Evolutionary conservation across 2,888 invertebrate genomes (phyloP), one percentile per base, ranked within the genome.

Genomic region (Orthonychiurus folsomi): DNA sequence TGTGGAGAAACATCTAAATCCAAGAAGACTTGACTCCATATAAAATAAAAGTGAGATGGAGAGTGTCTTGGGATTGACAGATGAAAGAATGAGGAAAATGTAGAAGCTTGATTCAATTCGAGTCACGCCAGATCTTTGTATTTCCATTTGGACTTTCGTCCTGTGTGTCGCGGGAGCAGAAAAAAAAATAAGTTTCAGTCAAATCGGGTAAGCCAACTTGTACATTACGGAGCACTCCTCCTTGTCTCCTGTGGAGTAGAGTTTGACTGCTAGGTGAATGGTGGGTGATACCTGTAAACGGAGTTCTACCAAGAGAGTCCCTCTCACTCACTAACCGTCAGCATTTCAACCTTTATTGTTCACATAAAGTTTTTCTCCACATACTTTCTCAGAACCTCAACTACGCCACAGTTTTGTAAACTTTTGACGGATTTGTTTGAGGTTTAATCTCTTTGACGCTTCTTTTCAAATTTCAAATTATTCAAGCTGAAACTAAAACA

Each of bases 21-120:
- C 37, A 37, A 37, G 15, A 15, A 37, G 37, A 37, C 37, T 37
- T 37, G 21, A 52, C 20, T 52, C 21, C 52, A 52, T 21, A 52
- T 52, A 52, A 20, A 52, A 52, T 52, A 52, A 52, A 52, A 52
- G 52, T 52, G 52, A 21, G 24, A 52, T 52, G 24, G 52, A 21
- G 52, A 52, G 52, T 52, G 52, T 23, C 24, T 52, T 23, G 21
- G 27, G 61, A 61, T 56, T 48, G 50, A 57, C 37, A 56, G 56
- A 61, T 37, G 25, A 55, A 3, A 60, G 21, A 23, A 48, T 56
- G 56, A 56, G 57, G 56, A 27, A 47, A 56, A 56, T 27, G 26
- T 37, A 50, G 21, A 24, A 20, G 25, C 26, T 57, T 56, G 57
- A 57, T 50, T 50, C 47, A 61, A 56, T 59, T 59, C 59, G 5